Base-by-base conservation (phyloP, 2,113 vertebrate species). In the Pelvicachromis taeniatus region DNA sequence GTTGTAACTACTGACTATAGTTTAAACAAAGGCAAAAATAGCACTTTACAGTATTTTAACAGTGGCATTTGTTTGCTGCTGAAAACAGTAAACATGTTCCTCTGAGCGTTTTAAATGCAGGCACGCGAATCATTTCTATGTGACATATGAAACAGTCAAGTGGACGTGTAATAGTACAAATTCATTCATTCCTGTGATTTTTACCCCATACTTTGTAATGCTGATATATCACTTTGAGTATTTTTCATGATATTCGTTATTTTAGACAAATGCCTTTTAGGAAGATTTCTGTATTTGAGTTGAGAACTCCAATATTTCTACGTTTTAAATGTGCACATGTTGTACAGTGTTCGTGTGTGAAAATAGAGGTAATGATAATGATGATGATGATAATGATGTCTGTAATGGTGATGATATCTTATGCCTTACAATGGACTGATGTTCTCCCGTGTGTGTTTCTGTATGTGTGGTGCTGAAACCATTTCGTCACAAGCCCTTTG, bases 371-470 rank as follows among this genome's bases (percentile, higher is more conserved):
- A 56, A 81, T 77, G 48, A 58, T 65, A 14, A 45, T 40, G 48
- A 77, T 40, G 40, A 33, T 58, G 70, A 80, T 84, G 59, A 80
- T 65, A 40, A 84, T 82, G 35, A 0, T 70, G 63, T 31, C 50
- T 77, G 50, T 84, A 31, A 78, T 17, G 12, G 26, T 89, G 54
- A 42, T 19, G 6, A 83, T 83, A 45, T 83, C 52, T 84, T 68
- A 68, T 84, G 83, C 82, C 85, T 92, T 88, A 90, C 33, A 75
- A 35, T n/a, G 31, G 52, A 82, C 56, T 56, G 63, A 19, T 56
- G 63, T 85, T 88, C 54, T 81, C 54, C 26, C 29, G 45, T 40
- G 6, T 33, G 80, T 88, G 35, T 78, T 85, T 80, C 48, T 83
- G 84, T 80, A 77, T 48, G 45, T 45, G 73, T 89, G 53, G n/a